Conservation (phyloP, 2,888 invertebrate genomes). For the Nephrotoma flavescens region DNA sequence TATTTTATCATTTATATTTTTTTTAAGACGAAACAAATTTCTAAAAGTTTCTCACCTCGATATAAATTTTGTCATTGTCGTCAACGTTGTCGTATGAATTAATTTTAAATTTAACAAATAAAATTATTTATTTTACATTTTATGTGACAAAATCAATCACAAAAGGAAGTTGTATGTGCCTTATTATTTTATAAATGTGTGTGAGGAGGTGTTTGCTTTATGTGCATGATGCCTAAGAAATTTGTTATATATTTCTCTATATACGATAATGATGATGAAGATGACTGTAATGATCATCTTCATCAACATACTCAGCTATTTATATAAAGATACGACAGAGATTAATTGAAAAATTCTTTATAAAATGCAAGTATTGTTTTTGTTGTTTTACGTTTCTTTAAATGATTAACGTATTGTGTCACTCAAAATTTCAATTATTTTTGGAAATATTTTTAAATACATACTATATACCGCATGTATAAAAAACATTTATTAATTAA, state of each 20-base stretch:
- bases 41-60: background rate
- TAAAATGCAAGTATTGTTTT: background rate
- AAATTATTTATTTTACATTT: background rate
- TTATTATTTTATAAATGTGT: background rate
- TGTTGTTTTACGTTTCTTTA: background rate
- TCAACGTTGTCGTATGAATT: background rate
- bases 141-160: background rate
- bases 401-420: slow-evolving; percentile 4
- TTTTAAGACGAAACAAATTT: background rate
- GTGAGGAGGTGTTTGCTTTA: background rate
- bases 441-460: background rate
- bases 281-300: background rate
- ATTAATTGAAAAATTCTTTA: slow-evolving; percentile 1
- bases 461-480: background rate
- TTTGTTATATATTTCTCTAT: background rate
- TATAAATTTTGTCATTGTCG: background rate
- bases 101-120: background rate
- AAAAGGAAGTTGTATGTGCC: background rate
- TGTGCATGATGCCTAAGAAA: background rate
- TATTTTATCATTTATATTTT: background rate
- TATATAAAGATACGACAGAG: slow-evolving; percentile 1
- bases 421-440: slow-evolving; percentile 3
- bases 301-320: background rate
- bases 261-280: background rate
- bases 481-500: background rate